Base-by-base conservation (phyloP, 2,113 vertebrate species). In the Columba janthina region DNA sequence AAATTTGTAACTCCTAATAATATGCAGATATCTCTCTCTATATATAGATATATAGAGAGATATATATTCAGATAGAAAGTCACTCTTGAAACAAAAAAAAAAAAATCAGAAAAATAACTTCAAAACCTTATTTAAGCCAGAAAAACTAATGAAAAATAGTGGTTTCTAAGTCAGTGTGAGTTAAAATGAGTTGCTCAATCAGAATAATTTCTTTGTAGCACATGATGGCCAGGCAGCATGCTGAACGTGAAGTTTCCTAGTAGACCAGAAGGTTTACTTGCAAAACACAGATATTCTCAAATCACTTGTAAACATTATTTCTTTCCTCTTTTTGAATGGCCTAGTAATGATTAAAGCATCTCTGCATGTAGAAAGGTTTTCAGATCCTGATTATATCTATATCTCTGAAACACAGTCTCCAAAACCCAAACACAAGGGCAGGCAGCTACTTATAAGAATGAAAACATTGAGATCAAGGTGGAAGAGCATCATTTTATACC, bases 201-300 rank as follows among this genome's bases (percentile, higher is more conserved):
- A 93, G 58, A 89, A 54, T 58, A 61, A 95, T 90, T 91, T 93
- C 84, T 88, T 72, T 91, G 87, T 71, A 87, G 84, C 81, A 85
- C 66, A 74, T 74, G 90, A 87, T 61, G 77, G 62, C 50, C 72
- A 91, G 64, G 64, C 77, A 91, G 67, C 34, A 74, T 22, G 65
- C 85, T 77, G 85, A 94, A 91, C 76, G 42, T 34, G 76, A 76
- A 92, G 93, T 87, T 80, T 92, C 91, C 87, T 94, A 78, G 75
- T 16, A 88, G 74, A 96, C 75, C 82, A 60, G 38, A 69, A 88
- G 85, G 78, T 90, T 91, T 76, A 67, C 58, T 93, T 91, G 92
- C 89, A 88, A 90, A 96, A 90, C 93, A 88, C 31, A 91, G 67
- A 54, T 96, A 91, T 83, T 95, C 88, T 94, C 95, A 88, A 90